Evolutionary conservation across 2,113 vertebrate species (phyloP).

Genomic region (Microcebus tavaratra): DNA sequence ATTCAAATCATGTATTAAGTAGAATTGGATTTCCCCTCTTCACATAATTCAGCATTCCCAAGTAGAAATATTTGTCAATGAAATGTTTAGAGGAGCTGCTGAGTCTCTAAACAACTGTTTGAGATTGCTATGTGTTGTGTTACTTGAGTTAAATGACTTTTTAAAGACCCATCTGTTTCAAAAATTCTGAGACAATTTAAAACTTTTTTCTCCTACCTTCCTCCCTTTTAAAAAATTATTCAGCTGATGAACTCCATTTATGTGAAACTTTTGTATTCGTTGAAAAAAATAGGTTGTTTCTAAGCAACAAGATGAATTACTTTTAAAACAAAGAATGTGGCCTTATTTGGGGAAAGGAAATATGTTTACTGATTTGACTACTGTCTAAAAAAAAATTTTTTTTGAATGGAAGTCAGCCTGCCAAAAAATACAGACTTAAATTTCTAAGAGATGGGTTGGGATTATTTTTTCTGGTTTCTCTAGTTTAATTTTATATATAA

Average conservation of each 20-base stretch:
- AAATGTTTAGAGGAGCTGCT: not conserved
- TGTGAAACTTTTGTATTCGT: not conserved
- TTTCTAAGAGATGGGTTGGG: not conserved
- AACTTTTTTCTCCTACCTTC: not conserved
- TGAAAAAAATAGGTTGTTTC: slow-evolving; percentile 25
- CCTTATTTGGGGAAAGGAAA: slow-evolving; percentile 31
- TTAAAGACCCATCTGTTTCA: not conserved
- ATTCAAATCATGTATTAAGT: not conserved
- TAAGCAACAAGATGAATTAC: slow-evolving; percentile 37
- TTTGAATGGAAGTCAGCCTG: not conserved
- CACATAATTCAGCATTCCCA: not conserved
- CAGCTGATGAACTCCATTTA: not conserved
- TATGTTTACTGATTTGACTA: slow-evolving; percentile 8
- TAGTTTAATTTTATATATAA: not conserved
- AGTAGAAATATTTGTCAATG: not conserved
- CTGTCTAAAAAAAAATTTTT: not conserved
- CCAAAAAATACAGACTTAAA: not conserved
- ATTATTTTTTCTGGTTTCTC: not conserved
- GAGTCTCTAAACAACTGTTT: not conserved
- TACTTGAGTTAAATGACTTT: not conserved
- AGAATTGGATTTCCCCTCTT: not conserved
- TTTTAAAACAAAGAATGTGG: slow-evolving; percentile 27
- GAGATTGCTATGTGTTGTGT: not conserved
- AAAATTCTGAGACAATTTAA: not conserved
- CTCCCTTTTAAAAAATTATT: not conserved